Evolutionary conservation across 2,797 vertebrate species (phyloP), one percentile per base, ranked within the genome.

Genomic region (Gymnopithys bicolor): DNA sequence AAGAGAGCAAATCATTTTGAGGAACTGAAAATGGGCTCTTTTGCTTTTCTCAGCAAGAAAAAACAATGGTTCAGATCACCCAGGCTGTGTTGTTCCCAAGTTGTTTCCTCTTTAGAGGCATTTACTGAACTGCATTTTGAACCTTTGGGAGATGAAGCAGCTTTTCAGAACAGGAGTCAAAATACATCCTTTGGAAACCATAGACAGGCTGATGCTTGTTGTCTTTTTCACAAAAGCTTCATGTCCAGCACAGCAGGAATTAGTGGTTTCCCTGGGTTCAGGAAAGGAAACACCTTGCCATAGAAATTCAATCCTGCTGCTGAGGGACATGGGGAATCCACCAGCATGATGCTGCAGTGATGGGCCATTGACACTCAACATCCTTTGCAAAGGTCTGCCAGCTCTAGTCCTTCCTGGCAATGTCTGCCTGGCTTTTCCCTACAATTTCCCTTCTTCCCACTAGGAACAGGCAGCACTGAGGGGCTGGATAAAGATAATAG

Each of bases 11-110:
- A 75, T 33, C 0, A 0, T 84, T 88, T 23, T 24, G 59, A 93
- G 73, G 73, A 86, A 46, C 28, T 56, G 51, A 87, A 92, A 91
- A 87, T 7, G 27, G 67, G 46, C 43, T 84, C 66, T 73, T 81
- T 63, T 88, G 79, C 79, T 90, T 86, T 91, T 33, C 83, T 94
- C 87, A 86, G 83, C 60, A 83, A 87, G 64, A 64, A 41, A 4
- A 39, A 90, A 92, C 67, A 76, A 66, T 63, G 16, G 53, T 60
- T 86, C 59, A 18, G 66, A 77, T 91, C 69, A 75, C 62, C 39
- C 56, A 52, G 73, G 51, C 62, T 52, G 9, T 32, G 19, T 15
- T 30, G 33, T 11, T 91, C 58, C 19, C 19, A 75, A 53, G 48
- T 51, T 60, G 53, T 53, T 94, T 66, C 73, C 79, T 83, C 62